A percentile compares a stretch with the other conserved stretches of the same genome.
Conservation (phyloP, 1,140 invertebrate species). For the Aradophagus sp. region DNA sequence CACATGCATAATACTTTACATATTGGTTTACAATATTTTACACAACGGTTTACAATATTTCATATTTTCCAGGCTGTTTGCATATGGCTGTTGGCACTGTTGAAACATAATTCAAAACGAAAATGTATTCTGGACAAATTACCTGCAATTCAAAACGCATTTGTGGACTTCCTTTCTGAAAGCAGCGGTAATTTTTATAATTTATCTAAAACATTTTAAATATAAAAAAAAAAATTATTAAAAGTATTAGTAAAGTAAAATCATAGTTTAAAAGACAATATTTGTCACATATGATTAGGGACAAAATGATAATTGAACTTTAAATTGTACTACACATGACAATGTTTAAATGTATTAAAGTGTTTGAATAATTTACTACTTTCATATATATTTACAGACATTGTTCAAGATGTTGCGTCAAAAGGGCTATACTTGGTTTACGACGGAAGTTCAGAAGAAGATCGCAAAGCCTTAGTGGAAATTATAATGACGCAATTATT, state of each 20-base stretch:
- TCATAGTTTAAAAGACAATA: too few species aligned
- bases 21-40: too few species aligned
- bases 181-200: constrained; percentile 87
- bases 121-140: constrained; percentile 81
- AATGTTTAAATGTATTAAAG: constrained; percentile 2
- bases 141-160: constrained; percentile 84
- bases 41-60: too few species aligned
- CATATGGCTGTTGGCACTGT: constrained; percentile 88
- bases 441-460: constrained; percentile 83
- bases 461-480: constrained; percentile 83
- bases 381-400: constrained; percentile 76
- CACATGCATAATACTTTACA: too few species aligned
- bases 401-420: constrained; percentile 93
- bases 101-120: constrained; percentile 85
- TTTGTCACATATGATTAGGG: too few species aligned
- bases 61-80: constrained; percentile 83
- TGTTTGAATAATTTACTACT: constrained; percentile 1
- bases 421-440: constrained; percentile 93
- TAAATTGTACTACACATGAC: too few species aligned
- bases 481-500: constrained; percentile 88
- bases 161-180: constrained; percentile 91
- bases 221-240: background rate
- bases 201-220: constrained; percentile 2
- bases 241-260: too few species aligned
- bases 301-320: too few species aligned